phyloP scores from a whole-genome alignment of 1,140 invertebrate species.

The Onthophagus taurus region DNA sequence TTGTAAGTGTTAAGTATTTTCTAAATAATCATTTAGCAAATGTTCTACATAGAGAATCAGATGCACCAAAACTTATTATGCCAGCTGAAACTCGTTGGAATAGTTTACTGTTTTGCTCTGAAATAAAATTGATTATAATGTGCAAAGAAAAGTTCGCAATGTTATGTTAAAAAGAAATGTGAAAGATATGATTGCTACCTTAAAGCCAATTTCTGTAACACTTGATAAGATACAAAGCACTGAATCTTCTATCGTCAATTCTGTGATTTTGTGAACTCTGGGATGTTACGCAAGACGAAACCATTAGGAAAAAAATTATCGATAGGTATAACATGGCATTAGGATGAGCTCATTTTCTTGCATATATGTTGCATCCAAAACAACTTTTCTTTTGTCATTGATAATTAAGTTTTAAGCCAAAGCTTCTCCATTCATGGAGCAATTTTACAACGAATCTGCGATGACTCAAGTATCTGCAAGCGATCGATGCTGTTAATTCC shows the following conservation, averaged over 20 bases:
- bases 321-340: constrained; percentile 1
- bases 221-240: not conserved
- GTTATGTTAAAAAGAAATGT: not conserved
- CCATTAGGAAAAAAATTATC: not conserved
- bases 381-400: not conserved
- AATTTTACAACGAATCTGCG: not conserved
- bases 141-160: too few species aligned
- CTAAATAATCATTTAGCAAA: not conserved
- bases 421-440: constrained; percentile 1
- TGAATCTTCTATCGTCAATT: not conserved
- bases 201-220: not conserved
- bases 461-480: constrained; percentile 1
- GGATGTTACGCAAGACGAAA: not conserved
- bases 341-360: not conserved
- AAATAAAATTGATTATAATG: too few species aligned
- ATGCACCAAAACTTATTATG: not conserved
- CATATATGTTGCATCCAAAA: not conserved
- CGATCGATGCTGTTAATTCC: too few species aligned
- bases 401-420: not conserved
- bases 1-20: constrained; percentile 1
- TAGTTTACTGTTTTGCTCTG: not conserved
- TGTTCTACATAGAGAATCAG: not conserved
- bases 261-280: not conserved
- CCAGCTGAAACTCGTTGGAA: not conserved
- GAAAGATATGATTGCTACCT: constrained; percentile 1